Conservation (phyloP, 2,888 invertebrate genomes). For the Dysmachus trigonus region DNA sequence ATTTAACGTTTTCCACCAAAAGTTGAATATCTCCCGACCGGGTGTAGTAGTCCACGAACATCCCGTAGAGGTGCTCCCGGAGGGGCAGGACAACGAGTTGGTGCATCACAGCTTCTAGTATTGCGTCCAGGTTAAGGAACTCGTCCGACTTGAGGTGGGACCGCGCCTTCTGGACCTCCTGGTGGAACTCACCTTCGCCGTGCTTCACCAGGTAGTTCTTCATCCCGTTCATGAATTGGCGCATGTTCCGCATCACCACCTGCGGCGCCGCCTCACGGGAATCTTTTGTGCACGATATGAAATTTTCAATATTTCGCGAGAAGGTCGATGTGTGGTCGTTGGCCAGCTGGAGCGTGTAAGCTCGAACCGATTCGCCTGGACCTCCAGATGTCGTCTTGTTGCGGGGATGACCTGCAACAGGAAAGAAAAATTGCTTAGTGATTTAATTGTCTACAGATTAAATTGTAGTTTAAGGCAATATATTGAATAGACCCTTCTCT, state of each 20-base stretch:
- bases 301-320: constrained; percentile 91
- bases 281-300: constrained; percentile 91
- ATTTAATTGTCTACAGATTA: too few relatives aligned
- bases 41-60: constrained; percentile 90
- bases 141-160: constrained; percentile 84
- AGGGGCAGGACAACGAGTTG: constrained; percentile 87
- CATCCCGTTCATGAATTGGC: constrained; percentile 98
- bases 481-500: too few relatives aligned
- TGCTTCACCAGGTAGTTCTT: constrained; percentile 97
- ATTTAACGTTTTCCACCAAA: constrained; percentile 67
- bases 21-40: constrained; percentile 76
- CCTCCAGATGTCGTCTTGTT: constrained; percentile 68
- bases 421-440: neutral
- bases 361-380: constrained; percentile 77
- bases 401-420: constrained; percentile 77
- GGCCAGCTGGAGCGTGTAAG: constrained; percentile 82
- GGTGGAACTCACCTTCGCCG: constrained; percentile 91
- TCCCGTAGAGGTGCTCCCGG: constrained; percentile 81
- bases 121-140: constrained; percentile 94
- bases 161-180: constrained; percentile 77
- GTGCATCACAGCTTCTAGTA: constrained; percentile 94
- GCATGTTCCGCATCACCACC: constrained; percentile 88
- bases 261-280: constrained; percentile 89
- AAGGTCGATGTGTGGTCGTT: constrained; percentile 89
- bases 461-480: too few relatives aligned